A percentile compares a stretch with the other conserved stretches of the same genome.
phyloP scores from a whole-genome alignment of 1,140 invertebrate genomes.

The Drosophila equinoxialis region DNA sequence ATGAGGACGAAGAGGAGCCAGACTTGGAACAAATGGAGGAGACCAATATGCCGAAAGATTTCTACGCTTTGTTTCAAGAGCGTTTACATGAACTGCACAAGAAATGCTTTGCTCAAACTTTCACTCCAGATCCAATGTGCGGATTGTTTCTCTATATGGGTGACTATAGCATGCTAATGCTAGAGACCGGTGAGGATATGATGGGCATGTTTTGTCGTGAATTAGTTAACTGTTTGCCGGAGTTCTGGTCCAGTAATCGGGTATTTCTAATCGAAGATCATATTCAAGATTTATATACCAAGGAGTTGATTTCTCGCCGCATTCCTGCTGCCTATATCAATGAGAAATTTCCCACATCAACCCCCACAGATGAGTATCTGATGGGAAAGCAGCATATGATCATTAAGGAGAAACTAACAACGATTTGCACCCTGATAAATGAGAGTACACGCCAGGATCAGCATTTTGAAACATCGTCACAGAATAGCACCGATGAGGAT shows the following conservation, averaged over 20 bases:
- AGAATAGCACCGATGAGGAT: conserved; percentile 2
- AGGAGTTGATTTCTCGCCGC: conserved; percentile 47
- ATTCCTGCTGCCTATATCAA: conserved; percentile 64
- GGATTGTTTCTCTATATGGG: conserved; percentile 69
- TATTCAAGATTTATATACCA: conserved; percentile 64
- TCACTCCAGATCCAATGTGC: conserved; percentile 62
- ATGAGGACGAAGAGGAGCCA: neutral
- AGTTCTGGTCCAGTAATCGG: conserved; percentile 55
- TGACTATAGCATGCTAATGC: conserved; percentile 65
- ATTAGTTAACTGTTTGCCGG: conserved; percentile 21
- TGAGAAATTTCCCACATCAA: conserved; percentile 75
- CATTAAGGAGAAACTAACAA: conserved; percentile 66
- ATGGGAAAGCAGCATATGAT: conserved; percentile 76
- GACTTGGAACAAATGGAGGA: neutral
- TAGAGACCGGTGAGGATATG: conserved; percentile 73
- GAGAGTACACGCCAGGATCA: conserved; percentile 15
- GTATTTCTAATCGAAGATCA: conserved; percentile 70
- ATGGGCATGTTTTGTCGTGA: conserved; percentile 59
- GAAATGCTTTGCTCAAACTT: conserved; percentile 19
- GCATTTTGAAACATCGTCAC: neutral
- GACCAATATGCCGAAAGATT: conserved; percentile 27
- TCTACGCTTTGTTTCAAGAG: conserved; percentile 39
- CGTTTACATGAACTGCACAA: conserved; percentile 42
- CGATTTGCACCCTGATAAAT: conserved; percentile 43
- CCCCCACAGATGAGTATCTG: conserved; percentile 63